Conservation (phyloP, 1,140 invertebrate species). For the Dendroctonus ponderosae region DNA sequence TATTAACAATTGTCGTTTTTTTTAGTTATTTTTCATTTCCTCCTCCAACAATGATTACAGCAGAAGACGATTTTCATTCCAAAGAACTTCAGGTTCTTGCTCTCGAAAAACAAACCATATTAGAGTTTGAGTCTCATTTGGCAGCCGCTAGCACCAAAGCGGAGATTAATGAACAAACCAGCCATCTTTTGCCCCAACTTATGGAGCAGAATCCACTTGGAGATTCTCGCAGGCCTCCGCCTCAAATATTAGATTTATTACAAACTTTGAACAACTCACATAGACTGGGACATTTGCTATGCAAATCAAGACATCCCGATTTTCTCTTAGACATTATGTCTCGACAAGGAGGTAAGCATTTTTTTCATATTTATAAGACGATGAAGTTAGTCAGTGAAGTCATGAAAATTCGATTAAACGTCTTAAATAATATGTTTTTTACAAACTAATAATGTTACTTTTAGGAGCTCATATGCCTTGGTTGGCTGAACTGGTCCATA, state of each 20-base stretch:
- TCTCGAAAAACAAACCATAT: constrained; percentile 77
- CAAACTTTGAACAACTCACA: constrained; percentile 74
- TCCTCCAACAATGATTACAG: constrained; percentile 62
- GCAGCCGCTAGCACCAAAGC: constrained; percentile 84
- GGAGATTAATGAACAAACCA: constrained; percentile 87
- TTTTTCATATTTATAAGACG: background rate
- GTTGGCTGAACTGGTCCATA: constrained; percentile 91
- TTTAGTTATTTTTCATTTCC: constrained; percentile 68
- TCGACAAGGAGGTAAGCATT: constrained; percentile 61
- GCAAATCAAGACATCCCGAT: constrained; percentile 85
- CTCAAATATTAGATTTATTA: constrained; percentile 75
- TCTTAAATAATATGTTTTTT: background rate
- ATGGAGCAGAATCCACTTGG: constrained; percentile 81
- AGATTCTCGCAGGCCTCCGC: constrained; percentile 75
- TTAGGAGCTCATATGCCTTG: constrained; percentile 87
- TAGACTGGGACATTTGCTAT: constrained; percentile 86
- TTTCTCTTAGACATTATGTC: constrained; percentile 92
- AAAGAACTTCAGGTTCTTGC: constrained; percentile 62
- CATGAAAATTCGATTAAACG: background rate
- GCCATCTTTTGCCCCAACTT: constrained; percentile 77
- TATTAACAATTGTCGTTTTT: background rate
- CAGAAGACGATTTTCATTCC: constrained; percentile 45
- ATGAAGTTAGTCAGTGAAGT: background rate
- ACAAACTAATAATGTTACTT: constrained; percentile 2
- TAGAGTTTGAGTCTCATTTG: constrained; percentile 91